These are phyloP conservation scores for Pseudochirops corinnae DNA, from an alignment of 2,797 vertebrate genomes.

Conservation along the genomic window DNA sequence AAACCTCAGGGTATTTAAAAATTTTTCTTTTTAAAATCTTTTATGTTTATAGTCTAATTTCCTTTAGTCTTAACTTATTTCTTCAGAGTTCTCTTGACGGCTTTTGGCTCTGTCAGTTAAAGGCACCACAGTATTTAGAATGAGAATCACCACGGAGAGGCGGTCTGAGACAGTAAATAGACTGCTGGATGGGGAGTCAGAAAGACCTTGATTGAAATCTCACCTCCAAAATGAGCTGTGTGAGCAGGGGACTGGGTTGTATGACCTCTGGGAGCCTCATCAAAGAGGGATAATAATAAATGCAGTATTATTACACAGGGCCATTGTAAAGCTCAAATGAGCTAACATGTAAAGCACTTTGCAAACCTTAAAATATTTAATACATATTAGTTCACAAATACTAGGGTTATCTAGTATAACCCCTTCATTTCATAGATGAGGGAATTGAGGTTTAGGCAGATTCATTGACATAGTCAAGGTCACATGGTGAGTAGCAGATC, in stretches of 20 bases:
- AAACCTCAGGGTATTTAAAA: conserved; percentile 7
- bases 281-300: background rate
- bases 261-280: background rate
- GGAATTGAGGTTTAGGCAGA: background rate
- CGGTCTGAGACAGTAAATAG: background rate
- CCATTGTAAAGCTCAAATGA: background rate
- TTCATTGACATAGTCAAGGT: background rate
- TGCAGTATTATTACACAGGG: background rate
- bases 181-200: background rate
- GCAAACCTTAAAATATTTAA: background rate
- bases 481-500: background rate
- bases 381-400: background rate
- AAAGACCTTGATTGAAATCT: background rate
- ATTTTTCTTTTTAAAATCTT: background rate
- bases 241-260: background rate
- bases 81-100: background rate
- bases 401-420: background rate
- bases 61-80: background rate
- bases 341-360: background rate
- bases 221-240: background rate
- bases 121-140: background rate
- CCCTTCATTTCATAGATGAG: background rate
- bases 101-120: background rate
- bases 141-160: background rate
- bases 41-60: background rate